Conservation (phyloP, 2,113 vertebrate species). For the Drymodes brunneopygia region DNA sequence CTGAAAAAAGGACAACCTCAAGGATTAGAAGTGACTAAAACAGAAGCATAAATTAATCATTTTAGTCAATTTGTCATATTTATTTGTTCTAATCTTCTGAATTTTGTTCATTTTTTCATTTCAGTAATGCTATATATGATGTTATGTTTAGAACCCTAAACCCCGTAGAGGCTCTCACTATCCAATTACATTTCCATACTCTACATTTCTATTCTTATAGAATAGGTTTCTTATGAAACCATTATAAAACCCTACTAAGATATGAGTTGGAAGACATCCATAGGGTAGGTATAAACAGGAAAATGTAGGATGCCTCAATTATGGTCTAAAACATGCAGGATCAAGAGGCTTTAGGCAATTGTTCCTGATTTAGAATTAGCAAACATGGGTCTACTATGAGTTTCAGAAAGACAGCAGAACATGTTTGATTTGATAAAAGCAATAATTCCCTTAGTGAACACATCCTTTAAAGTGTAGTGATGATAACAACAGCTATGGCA, state of each 20-base stretch:
- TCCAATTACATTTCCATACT: background rate
- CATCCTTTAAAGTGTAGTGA: background rate
- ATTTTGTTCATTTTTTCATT: background rate
- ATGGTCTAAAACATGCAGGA: background rate
- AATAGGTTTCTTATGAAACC: background rate
- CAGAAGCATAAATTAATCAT: background rate
- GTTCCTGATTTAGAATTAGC: background rate
- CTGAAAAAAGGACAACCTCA: background rate
- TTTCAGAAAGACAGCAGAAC: background rate
- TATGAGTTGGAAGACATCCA: background rate
- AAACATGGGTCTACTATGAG: rapidly evolving
- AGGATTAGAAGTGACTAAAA: background rate
- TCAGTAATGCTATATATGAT: background rate
- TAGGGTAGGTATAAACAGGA: background rate
- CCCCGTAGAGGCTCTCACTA: background rate
- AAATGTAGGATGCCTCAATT: background rate
- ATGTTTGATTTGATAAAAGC: background rate
- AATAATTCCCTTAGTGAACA: background rate
- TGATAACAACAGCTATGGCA: background rate
- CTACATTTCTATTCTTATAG: background rate
- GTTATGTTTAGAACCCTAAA: background rate
- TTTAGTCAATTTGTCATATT: background rate
- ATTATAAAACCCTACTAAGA: background rate
- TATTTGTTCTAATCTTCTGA: background rate
- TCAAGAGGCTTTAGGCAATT: background rate